phyloP scores from a whole-genome alignment of 2,888 invertebrate species.

The Oligia fasciuncula region DNA sequence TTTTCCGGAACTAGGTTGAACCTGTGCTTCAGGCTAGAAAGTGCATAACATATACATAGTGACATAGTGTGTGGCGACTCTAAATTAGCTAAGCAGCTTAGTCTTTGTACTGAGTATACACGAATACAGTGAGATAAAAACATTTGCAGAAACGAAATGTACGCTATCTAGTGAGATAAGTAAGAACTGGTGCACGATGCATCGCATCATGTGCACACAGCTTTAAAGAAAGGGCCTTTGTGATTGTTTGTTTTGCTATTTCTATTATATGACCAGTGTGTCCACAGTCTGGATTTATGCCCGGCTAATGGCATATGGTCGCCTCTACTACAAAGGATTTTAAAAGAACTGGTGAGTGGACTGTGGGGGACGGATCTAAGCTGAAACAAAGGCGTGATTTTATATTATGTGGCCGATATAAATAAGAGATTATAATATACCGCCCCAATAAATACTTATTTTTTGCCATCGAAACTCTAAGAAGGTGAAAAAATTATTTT shows the following conservation, averaged over 20 bases:
- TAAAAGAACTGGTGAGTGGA: neutral
- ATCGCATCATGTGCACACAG: slow-evolving; percentile 1
- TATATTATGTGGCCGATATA: neutral
- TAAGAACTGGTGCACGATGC: neutral
- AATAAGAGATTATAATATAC: neutral
- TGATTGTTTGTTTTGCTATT: slow-evolving; percentile 3
- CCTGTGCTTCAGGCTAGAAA: no score
- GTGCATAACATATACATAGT: no score
- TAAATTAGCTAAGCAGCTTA: slow-evolving; percentile 8
- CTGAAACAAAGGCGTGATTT: neutral
- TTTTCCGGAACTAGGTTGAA: no score
- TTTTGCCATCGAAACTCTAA: neutral
- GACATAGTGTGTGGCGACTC: neutral
- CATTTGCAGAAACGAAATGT: neutral
- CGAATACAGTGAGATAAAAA: slow-evolving; percentile 7
- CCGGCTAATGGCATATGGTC: neutral
- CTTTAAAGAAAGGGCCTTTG: slow-evolving; percentile 6
- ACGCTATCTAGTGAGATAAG: neutral
- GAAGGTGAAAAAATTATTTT: neutral
- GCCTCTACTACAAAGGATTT: neutral
- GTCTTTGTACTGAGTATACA: neutral
- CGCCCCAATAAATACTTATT: neutral
- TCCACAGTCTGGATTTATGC: neutral
- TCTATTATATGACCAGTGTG: slow-evolving; percentile 4
- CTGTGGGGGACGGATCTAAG: neutral